These are phyloP conservation scores for Sebastes steindachneri DNA, from an alignment of 2,797 vertebrate species.

Conservation along the genomic window DNA sequence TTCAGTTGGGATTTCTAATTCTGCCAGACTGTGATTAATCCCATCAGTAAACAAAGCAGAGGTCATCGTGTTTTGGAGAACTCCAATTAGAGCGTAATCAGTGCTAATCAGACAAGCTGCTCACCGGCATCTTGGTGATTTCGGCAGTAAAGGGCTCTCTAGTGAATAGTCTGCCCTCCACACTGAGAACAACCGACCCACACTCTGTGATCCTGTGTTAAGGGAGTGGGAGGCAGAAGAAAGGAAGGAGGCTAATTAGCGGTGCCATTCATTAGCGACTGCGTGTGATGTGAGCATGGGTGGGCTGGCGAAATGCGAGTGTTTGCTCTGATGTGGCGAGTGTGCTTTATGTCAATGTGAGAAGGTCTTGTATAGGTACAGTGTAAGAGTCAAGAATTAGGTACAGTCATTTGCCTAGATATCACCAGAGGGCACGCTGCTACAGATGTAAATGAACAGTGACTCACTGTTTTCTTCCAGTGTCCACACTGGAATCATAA, in stretches of 20 bases:
- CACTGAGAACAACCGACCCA: conserved; percentile 65
- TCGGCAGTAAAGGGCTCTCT: conserved; percentile 70
- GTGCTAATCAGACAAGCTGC: conserved; percentile 85
- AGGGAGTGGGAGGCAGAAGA: conserved; percentile 74
- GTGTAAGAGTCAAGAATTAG: conserved; percentile 9
- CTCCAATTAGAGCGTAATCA: conserved; percentile 87
- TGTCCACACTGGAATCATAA: conserved; percentile 55
- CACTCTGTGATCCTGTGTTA: conserved; percentile 78
- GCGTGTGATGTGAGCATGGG: conserved; percentile 63
- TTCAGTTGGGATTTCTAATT: conserved; percentile 82
- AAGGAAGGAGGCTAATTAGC: conserved; percentile 74
- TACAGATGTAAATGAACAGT: conserved; percentile 61
- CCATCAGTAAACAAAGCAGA: conserved; percentile 88
- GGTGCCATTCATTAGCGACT: conserved; percentile 69
- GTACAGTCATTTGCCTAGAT: conserved; percentile 18
- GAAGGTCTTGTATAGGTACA: not conserved
- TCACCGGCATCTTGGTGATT: conserved; percentile 79
- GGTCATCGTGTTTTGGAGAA: conserved; percentile 88
- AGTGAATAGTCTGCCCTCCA: conserved; percentile 73
- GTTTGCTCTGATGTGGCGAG: conserved; percentile 39
- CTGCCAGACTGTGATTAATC: conserved; percentile 82
- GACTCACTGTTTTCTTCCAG: conserved; percentile 58
- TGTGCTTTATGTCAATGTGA: not conserved
- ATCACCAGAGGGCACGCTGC: conserved; percentile 34
- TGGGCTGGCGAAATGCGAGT: conserved; percentile 53